A percentile compares a stretch with the other conserved stretches of the same genome.
Evolutionary conservation across 2,888 invertebrate genomes (phyloP).

Genomic region (Andrena chrysosceles): DNA sequence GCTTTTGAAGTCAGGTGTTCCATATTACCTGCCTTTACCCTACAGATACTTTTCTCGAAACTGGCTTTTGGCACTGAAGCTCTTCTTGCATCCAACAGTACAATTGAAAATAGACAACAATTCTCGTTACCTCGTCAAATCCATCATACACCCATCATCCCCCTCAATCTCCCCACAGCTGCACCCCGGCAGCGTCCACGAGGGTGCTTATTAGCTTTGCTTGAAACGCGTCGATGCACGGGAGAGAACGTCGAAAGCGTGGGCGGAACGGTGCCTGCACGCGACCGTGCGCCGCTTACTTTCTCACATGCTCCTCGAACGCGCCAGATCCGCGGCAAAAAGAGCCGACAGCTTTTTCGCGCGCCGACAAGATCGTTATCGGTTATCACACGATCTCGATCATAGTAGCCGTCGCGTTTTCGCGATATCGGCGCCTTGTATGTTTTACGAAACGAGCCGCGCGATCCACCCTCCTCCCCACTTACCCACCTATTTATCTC

Average conservation of each 20-base stretch:
- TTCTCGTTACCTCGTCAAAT: no score
- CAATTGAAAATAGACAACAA: no score
- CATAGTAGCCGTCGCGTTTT: constrained; percentile 29
- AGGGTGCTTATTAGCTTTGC: no score
- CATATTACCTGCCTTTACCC: no score
- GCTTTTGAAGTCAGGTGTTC: no score
- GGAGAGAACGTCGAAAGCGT: constrained; percentile 22
- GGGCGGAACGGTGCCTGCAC: constrained; percentile 22
- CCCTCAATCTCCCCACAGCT: no score
- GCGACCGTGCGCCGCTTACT: constrained; percentile 3
- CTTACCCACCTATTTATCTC: background rate
- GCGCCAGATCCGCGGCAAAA: constrained; percentile 20
- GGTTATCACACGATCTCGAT: constrained; percentile 37
- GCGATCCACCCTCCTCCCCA: constrained; percentile 7
- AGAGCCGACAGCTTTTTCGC: constrained; percentile 39
- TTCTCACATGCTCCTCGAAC: constrained; percentile 11
- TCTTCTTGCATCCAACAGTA: no score
- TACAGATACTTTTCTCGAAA: no score
- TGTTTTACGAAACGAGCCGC: constrained; percentile 13
- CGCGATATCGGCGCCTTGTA: constrained; percentile 19
- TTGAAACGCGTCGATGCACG: background rate
- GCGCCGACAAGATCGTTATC: constrained; percentile 46
- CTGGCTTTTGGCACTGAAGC: no score
- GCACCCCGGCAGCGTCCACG: no score
- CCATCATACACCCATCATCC: no score